A percentile compares a stretch with the other conserved stretches of the same genome.
Evolutionary conservation across 2,113 vertebrate species (phyloP).

Genomic region (Galemys pyrenaicus): DNA sequence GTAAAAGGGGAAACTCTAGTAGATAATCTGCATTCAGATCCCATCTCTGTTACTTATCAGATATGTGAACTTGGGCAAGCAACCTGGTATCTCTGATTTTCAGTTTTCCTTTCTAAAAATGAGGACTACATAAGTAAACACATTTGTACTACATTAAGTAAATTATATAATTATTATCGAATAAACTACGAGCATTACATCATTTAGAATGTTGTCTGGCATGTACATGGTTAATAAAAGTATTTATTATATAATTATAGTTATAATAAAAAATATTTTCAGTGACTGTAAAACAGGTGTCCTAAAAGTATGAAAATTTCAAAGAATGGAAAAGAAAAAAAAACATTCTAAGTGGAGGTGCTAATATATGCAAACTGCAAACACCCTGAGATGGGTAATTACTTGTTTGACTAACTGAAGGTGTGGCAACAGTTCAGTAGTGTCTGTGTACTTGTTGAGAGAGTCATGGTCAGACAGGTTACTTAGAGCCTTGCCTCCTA

Average conservation of each 20-base stretch:
- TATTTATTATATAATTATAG: neutral
- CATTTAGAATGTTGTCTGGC: conserved; percentile 30
- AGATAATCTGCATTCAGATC: neutral
- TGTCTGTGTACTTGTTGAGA: neutral
- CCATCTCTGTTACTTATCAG: neutral
- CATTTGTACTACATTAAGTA: neutral
- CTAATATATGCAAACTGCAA: neutral
- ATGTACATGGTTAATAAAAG: neutral
- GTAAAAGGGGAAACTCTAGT: neutral
- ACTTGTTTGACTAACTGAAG: neutral
- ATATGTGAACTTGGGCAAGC: neutral
- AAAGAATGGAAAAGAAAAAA: neutral
- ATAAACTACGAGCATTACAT: neutral
- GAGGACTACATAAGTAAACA: neutral
- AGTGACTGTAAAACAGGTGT: neutral
- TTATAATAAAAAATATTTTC: conserved; percentile 49
- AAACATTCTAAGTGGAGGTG: neutral
- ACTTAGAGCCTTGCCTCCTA: neutral
- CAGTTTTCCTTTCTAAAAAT: conserved; percentile 32
- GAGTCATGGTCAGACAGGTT: neutral
- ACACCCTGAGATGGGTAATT: neutral
- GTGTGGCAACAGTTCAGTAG: neutral
- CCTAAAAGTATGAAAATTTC: conserved; percentile 28
- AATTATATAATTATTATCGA: neutral
- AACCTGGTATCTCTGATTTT: neutral